A percentile compares a stretch with the other conserved stretches of the same genome.
These are phyloP conservation scores for Helostoma temminkii DNA, from an alignment of 2,797 vertebrate species.

Conservation along the genomic window DNA sequence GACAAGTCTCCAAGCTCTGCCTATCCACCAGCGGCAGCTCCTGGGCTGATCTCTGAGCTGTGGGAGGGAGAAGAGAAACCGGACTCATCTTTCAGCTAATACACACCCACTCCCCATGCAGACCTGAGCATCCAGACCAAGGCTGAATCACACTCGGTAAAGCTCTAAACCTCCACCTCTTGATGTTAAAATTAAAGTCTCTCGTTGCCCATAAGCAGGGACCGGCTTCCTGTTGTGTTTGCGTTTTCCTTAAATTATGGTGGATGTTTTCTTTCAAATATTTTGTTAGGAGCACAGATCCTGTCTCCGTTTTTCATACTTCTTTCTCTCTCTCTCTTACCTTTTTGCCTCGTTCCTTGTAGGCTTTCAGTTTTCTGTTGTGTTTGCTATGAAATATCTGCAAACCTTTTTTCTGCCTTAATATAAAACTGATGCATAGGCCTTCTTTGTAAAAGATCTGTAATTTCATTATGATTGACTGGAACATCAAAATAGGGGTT, in stretches of 20 bases:
- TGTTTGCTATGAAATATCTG: slow-evolving; percentile 29
- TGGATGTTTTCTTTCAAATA: slow-evolving; percentile 41
- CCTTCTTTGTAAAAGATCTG: slow-evolving; percentile 11
- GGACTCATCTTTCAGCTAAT: slow-evolving; percentile 54
- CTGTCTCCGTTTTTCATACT: neutral
- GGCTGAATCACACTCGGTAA: slow-evolving; percentile 46
- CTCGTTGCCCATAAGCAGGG: slow-evolving; percentile 17
- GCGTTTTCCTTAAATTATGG: slow-evolving; percentile 48
- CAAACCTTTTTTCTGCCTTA: slow-evolving; percentile 13
- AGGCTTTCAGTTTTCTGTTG: slow-evolving; percentile 8
- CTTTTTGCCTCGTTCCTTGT: slow-evolving; percentile 30
- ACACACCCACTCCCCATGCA: slow-evolving; percentile 82
- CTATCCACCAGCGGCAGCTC: slow-evolving; percentile 98
- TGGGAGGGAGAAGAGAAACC: slow-evolving; percentile 41
- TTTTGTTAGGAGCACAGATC: slow-evolving; percentile 30
- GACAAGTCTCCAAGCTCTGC: slow-evolving; percentile 92
- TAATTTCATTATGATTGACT: slow-evolving; percentile 34
- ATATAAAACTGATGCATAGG: neutral
- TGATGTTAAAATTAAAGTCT: slow-evolving; percentile 6
- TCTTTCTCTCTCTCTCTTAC: slow-evolving; percentile 25
- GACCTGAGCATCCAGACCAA: slow-evolving; percentile 80
- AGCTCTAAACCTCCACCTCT: slow-evolving; percentile 27
- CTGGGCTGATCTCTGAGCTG: slow-evolving; percentile 98
- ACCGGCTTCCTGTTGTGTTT: slow-evolving; percentile 43
- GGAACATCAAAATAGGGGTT: slow-evolving; percentile 31